A percentile compares a stretch with the other conserved stretches of the same genome.
These are phyloP conservation scores for Elysia crispata DNA, from an alignment of 2,888 invertebrate genomes.

Conservation along the genomic window DNA sequence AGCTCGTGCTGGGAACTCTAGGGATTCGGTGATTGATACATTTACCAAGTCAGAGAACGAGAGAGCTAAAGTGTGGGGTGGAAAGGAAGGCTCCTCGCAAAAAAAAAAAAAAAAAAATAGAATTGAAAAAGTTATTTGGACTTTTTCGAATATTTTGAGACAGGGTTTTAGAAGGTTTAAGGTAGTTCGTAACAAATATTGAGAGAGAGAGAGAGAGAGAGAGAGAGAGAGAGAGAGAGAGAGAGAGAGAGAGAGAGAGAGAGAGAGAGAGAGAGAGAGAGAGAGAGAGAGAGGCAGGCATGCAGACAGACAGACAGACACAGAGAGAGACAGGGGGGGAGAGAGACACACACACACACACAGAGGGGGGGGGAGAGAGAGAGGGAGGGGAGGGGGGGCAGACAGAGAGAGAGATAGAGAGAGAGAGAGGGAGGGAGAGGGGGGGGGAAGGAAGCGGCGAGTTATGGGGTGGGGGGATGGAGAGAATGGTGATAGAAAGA, in stretches of 20 bases:
- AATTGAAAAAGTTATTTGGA: too few relatives aligned
- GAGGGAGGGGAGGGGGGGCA: too few relatives aligned
- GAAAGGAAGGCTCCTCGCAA: too few relatives aligned
- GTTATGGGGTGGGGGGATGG: too few relatives aligned
- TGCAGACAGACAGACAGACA: background rate
- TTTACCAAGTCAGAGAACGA: constrained; percentile 5
- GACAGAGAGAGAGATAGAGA: background rate
- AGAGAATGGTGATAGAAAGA: too few relatives aligned
- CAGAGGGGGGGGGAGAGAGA: too few relatives aligned
- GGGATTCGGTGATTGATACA: background rate
- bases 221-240: background rate
- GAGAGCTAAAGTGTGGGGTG: constrained; percentile 18
- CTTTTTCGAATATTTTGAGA: too few relatives aligned
- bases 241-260: constrained; percentile 17
- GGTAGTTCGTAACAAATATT: too few relatives aligned
- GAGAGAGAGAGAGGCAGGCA: constrained; percentile 26
- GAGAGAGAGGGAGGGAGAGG: background rate
- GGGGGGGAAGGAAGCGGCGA: background rate
- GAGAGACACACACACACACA: too few relatives aligned
- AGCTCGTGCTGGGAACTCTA: background rate
- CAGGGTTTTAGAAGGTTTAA: too few relatives aligned
- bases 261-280: constrained; percentile 25
- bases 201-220: background rate
- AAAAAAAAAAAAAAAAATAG: too few relatives aligned
- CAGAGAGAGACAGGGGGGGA: too few relatives aligned